These are phyloP conservation scores for Yponomeuta sedellus DNA, from an alignment of 2,888 invertebrate genomes.

Conservation along the genomic window DNA sequence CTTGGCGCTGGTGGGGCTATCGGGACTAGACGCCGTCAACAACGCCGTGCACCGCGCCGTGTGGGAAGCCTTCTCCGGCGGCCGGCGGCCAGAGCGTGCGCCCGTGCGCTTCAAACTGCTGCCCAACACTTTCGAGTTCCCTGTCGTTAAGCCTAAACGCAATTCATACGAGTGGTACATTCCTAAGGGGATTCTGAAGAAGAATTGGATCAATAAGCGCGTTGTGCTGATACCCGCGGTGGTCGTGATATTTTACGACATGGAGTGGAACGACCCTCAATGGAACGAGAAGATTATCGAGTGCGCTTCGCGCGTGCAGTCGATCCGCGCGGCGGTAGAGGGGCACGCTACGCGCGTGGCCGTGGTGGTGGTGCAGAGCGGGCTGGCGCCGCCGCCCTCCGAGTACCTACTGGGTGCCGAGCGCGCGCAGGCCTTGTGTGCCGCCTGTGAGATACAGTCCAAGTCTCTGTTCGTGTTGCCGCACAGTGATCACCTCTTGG, in stretches of 20 bases:
- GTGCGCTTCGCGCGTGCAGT: constrained; percentile 92
- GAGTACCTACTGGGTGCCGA: constrained; percentile 93
- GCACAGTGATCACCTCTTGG: constrained; percentile 90
- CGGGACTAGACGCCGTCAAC: constrained; percentile 89
- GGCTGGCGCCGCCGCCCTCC: constrained; percentile 84
- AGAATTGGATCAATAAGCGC: constrained; percentile 97
- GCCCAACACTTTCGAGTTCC: constrained; percentile 90
- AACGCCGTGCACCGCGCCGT: constrained; percentile 93
- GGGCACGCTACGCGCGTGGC: constrained; percentile 86
- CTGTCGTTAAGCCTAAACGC: constrained; percentile 89
- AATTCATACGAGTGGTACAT: constrained; percentile 97
- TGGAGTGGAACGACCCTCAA: constrained; percentile 96
- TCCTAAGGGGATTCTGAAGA: constrained; percentile 94
- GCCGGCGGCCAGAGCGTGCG: constrained; percentile 87
- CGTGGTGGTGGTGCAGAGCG: constrained; percentile 93
- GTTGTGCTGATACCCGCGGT: constrained; percentile 93
- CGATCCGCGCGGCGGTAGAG: constrained; percentile 83
- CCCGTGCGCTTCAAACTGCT: constrained; percentile 90
- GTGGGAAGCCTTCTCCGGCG: constrained; percentile 94
- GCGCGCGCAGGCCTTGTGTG: constrained; percentile 91
- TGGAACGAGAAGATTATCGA: constrained; percentile 98
- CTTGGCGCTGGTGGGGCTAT: constrained; percentile 89
- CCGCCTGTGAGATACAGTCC: constrained; percentile 92
- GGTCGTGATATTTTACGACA: constrained; percentile 95
- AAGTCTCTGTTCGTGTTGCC: constrained; percentile 96